phyloP scores from a whole-genome alignment of 1,140 invertebrate genomes.

The Pogonomyrmex barbatus region DNA sequence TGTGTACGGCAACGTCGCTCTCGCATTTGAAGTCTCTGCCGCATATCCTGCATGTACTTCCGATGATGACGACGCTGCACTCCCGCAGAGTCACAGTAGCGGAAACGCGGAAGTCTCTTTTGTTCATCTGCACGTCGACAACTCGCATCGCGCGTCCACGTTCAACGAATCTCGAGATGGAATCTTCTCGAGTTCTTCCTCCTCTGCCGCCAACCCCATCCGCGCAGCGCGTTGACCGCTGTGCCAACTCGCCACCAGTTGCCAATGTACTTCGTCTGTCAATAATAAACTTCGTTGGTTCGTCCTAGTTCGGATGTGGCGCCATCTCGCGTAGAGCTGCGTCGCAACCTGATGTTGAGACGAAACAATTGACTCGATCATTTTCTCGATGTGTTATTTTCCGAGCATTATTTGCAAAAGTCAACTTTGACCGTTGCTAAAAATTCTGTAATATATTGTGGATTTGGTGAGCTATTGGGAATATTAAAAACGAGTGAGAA shows the following conservation, averaged over 20 bases:
- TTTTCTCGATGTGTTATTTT: background rate
- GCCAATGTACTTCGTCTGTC: conserved; percentile 12
- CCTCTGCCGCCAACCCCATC: background rate
- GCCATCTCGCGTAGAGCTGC: conserved; percentile 19
- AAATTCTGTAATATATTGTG: background rate
- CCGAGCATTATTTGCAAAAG: background rate
- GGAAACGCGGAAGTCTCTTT: conserved; percentile 2
- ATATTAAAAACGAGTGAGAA: no score
- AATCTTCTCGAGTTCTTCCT: background rate
- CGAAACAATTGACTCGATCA: conserved; percentile 6
- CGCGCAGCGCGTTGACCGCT: background rate
- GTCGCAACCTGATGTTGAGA: background rate
- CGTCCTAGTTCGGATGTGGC: conserved; percentile 23
- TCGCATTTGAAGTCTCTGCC: conserved; percentile 74
- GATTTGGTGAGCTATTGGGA: background rate
- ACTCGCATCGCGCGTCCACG: background rate
- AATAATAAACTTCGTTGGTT: conserved; percentile 6
- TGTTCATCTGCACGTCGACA: background rate
- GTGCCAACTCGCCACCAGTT: background rate
- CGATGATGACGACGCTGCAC: conserved; percentile 74
- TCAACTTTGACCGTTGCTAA: background rate
- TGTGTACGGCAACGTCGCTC: conserved; percentile 68
- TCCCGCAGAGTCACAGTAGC: conserved; percentile 57
- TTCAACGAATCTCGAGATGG: background rate
- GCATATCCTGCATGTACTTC: conserved; percentile 72